Base-by-base conservation (phyloP, 2,888 invertebrate genomes). In the Thelaira solivaga region DNA sequence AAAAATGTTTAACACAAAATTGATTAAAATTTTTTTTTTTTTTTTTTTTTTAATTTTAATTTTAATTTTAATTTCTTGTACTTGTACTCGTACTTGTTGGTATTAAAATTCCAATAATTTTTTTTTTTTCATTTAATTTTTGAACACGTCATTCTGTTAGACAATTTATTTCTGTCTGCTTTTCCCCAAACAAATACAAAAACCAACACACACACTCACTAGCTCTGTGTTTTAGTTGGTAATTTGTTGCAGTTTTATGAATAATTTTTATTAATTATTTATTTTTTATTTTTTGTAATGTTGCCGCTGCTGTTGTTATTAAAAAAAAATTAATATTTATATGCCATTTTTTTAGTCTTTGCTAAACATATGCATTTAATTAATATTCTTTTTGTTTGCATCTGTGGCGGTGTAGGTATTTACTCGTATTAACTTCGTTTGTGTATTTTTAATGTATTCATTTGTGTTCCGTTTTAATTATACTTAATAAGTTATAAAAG, bases 381-480 rank as follows among this genome's bases (percentile, higher is more conserved):
- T 65, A 55, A 26, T 43, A 67, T 47, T 57, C 49, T 43, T 73
- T 67, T 49, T 65, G n/a, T 59, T 57, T 31, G 22, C 24, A 31
- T 20, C 41, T 41, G 22, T 20, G 20, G 31, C 49, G 51, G 31
- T 51, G 34, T 39, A 39, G 1, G 1, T 68, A 26, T 34, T 45
- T 57, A 4, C 43, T 11, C 11, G 1, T 11, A 22, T 20, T 45
- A 10, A 13, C 18, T 69, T 59, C 24, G 16, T 45, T 41, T 51
- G 10, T 45, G 26, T 71, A n/a, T n/a, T n/a, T 62, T 71, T 31
- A 34, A 61, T 61, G 45, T 71, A 47, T 65, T 65, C 47, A 59
- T 73, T 62, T 64, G 62, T 68, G 51, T 73, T 73, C 78, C 78
- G 74, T 78, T 78, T 78, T 78, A 78, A 78, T 78, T 78, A 78